A percentile compares a stretch with the other conserved stretches of the same genome.
Conservation (phyloP, 2,797 vertebrate genomes). For the Borostomias antarcticus region DNA sequence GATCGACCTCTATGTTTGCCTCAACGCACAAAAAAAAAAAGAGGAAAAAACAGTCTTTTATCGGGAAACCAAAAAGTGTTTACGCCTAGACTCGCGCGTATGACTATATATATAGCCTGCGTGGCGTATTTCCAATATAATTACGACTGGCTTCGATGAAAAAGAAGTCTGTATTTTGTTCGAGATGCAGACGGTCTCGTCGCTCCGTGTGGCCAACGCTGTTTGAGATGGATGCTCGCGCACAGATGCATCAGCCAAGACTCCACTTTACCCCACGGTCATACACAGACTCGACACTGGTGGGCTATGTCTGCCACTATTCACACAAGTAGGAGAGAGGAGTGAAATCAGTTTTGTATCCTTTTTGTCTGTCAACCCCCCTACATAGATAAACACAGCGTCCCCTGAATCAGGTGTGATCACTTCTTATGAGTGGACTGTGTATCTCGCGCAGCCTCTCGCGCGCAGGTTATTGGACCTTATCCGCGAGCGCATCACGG, state of each 20-base stretch:
- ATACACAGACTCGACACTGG: background rate
- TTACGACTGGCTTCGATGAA: conserved; percentile 41
- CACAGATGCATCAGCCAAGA: conserved; percentile 62
- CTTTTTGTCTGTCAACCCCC: background rate
- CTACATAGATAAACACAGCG: background rate
- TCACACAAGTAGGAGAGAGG: background rate
- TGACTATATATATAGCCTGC: conserved; percentile 1
- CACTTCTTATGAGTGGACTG: background rate
- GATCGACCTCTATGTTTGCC: conserved; percentile 30
- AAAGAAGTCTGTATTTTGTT: conserved; percentile 33
- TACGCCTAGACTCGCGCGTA: conserved; percentile 23
- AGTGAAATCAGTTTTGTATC: conserved; percentile 3
- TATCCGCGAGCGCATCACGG: conserved; percentile 30
- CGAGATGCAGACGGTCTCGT: conserved; percentile 60
- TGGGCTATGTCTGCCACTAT: background rate
- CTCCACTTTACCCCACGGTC: background rate
- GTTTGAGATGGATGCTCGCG: conserved; percentile 70
- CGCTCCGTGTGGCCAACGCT: conserved; percentile 39
- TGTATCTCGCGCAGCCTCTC: conserved; percentile 20
- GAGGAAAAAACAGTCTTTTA: background rate
- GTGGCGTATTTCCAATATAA: conserved; percentile 33
- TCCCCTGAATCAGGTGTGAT: background rate
- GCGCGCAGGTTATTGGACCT: conserved; percentile 38
- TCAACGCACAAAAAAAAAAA: conserved; percentile 1
- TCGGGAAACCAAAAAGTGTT: conserved; percentile 27